Conservation (phyloP, 2,113 vertebrate genomes). For the Climacteris rufus region DNA sequence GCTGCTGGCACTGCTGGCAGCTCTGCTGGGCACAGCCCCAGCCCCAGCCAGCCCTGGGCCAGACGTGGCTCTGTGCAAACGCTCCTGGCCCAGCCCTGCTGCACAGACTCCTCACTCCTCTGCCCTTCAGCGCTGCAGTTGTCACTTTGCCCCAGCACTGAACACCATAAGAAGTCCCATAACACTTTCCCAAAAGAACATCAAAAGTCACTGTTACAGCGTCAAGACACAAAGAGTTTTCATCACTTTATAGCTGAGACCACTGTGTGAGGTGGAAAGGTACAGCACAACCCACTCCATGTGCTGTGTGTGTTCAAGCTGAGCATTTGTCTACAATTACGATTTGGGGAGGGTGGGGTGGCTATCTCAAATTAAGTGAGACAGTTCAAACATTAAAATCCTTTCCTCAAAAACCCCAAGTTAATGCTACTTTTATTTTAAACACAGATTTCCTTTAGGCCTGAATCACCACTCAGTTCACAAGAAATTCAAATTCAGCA, state of each 20-base stretch:
- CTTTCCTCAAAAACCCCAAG: background rate
- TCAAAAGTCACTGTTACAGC: background rate
- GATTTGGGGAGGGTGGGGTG: rapidly evolving
- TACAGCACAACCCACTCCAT: background rate
- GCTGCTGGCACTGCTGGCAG: too few species aligned
- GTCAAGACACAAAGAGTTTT: background rate
- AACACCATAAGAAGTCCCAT: background rate
- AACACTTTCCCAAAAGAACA: background rate
- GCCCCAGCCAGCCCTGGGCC: background rate
- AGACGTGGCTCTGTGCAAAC: background rate
- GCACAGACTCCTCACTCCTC: background rate
- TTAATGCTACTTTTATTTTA: background rate
- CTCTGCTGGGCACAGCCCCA: background rate
- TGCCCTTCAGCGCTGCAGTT: background rate
- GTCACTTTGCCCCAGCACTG: background rate
- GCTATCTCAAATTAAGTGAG: background rate
- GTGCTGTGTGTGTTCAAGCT: background rate
- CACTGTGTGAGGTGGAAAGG: background rate
- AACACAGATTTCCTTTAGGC: background rate
- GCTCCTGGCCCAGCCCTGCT: background rate
- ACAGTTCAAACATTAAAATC: background rate
- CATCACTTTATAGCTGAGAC: background rate
- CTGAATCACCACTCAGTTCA: background rate
- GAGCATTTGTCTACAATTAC: background rate
- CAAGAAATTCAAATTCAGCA: background rate